Conservation (phyloP, 2,888 invertebrate species). For the Melitaea athalia region DNA sequence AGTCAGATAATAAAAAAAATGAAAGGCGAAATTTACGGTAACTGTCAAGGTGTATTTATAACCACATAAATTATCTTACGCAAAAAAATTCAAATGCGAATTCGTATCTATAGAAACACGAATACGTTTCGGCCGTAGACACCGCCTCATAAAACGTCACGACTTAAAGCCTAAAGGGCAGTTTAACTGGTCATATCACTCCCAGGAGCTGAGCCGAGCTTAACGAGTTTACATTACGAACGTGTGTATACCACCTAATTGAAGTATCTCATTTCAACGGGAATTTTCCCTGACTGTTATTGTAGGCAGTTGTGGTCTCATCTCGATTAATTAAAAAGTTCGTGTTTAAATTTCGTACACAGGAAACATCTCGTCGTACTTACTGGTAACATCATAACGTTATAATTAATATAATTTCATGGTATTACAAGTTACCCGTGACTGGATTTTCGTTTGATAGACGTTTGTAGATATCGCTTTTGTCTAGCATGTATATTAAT, state of each 20-base stretch:
- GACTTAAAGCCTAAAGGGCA: conserved; percentile 15
- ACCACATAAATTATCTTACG: no score
- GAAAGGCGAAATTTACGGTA: not conserved
- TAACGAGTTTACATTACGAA: conserved; percentile 24
- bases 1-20: no score
- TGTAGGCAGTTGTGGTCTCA: not conserved
- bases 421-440: no score
- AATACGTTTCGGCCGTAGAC: not conserved
- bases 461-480: no score
- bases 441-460: no score
- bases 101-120: not conserved
- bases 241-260: conserved; percentile 22
- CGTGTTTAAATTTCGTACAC: not conserved
- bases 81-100: not conserved
- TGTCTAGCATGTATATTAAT: no score
- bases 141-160: not conserved
- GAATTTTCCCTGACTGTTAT: conserved; percentile 4
- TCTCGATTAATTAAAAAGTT: conserved; percentile 10
- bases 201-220: conserved; percentile 19
- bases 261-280: conserved; percentile 17
- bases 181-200: conserved; percentile 14
- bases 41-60: no score
- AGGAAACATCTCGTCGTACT: not conserved
- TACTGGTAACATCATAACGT: not conserved
- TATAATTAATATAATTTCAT: not conserved